phyloP scores from a whole-genome alignment of 2,888 invertebrate genomes.

The Lordiphosa fenestrarum region DNA sequence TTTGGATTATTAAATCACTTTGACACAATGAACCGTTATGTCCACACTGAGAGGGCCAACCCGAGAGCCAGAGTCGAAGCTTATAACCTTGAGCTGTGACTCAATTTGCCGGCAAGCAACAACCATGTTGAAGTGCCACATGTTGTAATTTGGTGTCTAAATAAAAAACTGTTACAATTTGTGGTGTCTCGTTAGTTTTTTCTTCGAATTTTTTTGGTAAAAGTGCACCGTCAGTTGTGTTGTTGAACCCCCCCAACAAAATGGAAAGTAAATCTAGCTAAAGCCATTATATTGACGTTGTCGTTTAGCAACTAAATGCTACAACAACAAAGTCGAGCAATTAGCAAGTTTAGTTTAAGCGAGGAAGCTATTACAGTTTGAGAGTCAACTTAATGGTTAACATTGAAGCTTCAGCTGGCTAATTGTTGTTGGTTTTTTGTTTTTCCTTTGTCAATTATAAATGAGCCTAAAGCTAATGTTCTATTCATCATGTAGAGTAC shows the following conservation, averaged over 20 bases:
- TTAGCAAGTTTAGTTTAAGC: not conserved
- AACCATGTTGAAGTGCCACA: constrained; percentile 21
- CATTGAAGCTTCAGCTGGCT: constrained; percentile 13
- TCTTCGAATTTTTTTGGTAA: constrained; percentile 39
- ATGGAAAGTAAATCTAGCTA: constrained; percentile 55
- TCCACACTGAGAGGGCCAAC: constrained; percentile 29
- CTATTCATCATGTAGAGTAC: constrained; percentile 58
- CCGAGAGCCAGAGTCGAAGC: constrained; percentile 22
- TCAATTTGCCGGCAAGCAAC: constrained; percentile 32
- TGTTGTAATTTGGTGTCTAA: constrained; percentile 53
- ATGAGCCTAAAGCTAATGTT: constrained; percentile 52
- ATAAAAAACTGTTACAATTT: constrained; percentile 33
- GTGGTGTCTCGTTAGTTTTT: constrained; percentile 1
- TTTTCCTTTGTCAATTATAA: constrained; percentile 28
- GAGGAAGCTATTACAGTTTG: not conserved
- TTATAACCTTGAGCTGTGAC: constrained; percentile 57
- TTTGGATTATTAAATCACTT: constrained; percentile 54
- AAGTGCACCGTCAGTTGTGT: constrained; percentile 68
- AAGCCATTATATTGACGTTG: constrained; percentile 25
- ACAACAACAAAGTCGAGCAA: constrained; percentile 10
- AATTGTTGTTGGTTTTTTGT: no score
- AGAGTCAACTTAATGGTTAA: constrained; percentile 9
- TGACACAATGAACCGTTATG: constrained; percentile 73
- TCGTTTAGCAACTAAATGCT: constrained; percentile 38
- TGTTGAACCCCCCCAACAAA: constrained; percentile 54